Base-by-base conservation (phyloP, 2,888 invertebrate species). In the Epinotia ramella region DNA sequence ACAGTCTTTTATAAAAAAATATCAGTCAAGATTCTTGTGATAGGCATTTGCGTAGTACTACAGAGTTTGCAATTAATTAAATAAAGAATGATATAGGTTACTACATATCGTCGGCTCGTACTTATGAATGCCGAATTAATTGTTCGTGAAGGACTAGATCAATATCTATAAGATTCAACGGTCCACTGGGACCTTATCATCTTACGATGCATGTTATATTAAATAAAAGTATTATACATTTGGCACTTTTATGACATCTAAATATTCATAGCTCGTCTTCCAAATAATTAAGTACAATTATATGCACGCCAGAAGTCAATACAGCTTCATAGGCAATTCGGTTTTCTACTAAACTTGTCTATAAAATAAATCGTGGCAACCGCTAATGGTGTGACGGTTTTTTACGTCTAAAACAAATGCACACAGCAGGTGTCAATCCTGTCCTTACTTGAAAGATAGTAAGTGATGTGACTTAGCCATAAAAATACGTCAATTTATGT, bases 351-450 rank as follows among this genome's bases (percentile, higher is more conserved):
- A 75, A 60, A 73, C 44, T 53, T 20, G 46, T 60, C 57, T 71
- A 60, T 69, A 59, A 75, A 60, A 75, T 75, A 71, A 71, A 71
- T 66, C 66, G 62, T 53, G 20, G 28, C 28, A 20, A n/a, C 57
- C 60, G 60, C 66, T 71, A 70, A 74, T 46, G 13, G 65, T 60
- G 66, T 70, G 76, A 77, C 56, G 75, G 77, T 73, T 71, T 77
- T 77, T 57, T 53, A 69, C 73, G 79, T 77, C 82, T 85, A 86
- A 88, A 88, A 89, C 88, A 88, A 87, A 87, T 84, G 84, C 77
- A 82, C 86, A 46, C 88, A 83, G 87, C 92, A 91, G 92, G 91
- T 92, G 91, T 89, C 86, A 81, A 20, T 20, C 33, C 49, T 33
- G 9, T 2, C 5, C 11, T 62, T 49, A 3, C 28, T 60, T n/a